Base-by-base conservation (phyloP, 2,113 vertebrate genomes). In the Xiphophorus hellerii region DNA sequence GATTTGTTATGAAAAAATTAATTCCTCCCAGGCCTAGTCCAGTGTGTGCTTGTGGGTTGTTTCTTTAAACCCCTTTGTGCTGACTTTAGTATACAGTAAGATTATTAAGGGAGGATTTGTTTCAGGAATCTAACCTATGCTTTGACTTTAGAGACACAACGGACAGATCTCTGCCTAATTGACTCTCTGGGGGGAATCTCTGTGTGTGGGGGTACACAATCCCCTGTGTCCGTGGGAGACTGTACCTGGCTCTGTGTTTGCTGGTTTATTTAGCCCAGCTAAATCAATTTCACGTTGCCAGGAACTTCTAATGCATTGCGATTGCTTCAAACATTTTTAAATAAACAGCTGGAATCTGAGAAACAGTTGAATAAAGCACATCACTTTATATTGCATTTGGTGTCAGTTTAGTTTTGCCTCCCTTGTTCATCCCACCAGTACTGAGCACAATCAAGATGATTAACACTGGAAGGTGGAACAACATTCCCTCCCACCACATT, bases 31-130 rank as follows among this genome's bases (percentile, higher is more conserved):
- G 11, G 35, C 10, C 35, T 37, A 37, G 2, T 37, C 35, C 35
- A 37, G 33, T 65, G 37, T 54, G 12, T 30, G 44, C 15, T 15
- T 42, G 17, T 70, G 42, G 62, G 69, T 74, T 42, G 42, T 62
- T 15, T 3, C 27, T 70, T 11, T 74, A 30, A 58, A 10, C 25
- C 51, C 22, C 25, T 80, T 68, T 22, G 14, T 35, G 65, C 17
- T 12, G 10, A 25, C 39, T 28, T 66, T 28, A 73, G 54, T 27
- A 66, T 28, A 48, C 15, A 69, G 33, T 77, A 20, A 62, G 71
- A 71, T 88, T 87, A 75, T 84, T 79, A 74, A 74, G 69, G 62
- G 81, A 81, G 72, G 81, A 74, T 73, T 73, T 74, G 74, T 85
- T 73, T 67, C 37, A 77, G 29, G 71, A 74, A 48, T 61, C 81